phyloP scores from a whole-genome alignment of 2,113 vertebrate genomes.

The Antechinus stuartii region DNA sequence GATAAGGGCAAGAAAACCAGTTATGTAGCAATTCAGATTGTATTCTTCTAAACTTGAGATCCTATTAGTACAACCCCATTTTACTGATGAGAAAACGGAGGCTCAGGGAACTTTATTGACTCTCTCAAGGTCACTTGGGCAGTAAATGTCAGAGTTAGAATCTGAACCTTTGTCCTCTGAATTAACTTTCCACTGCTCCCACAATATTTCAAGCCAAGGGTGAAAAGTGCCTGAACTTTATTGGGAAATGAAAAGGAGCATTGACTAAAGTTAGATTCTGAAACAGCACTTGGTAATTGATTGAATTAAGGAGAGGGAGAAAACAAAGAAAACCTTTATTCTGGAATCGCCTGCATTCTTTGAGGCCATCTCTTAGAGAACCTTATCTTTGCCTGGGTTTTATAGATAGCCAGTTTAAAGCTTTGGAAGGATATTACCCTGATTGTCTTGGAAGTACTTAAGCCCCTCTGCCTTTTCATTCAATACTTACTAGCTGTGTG shows the following conservation, averaged over 20 bases:
- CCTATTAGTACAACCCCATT: neutral
- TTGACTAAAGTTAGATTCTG: neutral
- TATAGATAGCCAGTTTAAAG: neutral
- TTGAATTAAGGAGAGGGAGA: neutral
- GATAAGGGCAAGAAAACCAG: neutral
- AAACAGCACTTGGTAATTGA: neutral
- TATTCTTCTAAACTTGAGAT: neutral
- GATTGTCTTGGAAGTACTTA: neutral
- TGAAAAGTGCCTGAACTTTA: neutral
- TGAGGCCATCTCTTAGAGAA: neutral
- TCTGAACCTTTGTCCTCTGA: neutral
- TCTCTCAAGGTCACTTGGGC: neutral
- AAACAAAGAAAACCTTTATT: slow-evolving; percentile 3
- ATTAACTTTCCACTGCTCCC: neutral
- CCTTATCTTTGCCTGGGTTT: neutral
- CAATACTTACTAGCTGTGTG: neutral
- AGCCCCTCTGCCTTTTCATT: neutral
- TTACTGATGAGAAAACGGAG: neutral
- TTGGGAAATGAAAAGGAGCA: neutral
- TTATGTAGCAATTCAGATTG: neutral
- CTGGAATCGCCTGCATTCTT: neutral
- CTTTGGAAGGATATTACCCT: neutral
- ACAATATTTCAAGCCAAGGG: neutral
- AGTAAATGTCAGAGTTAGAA: neutral
- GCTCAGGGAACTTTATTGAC: neutral